A percentile compares a stretch with the other conserved stretches of the same genome.
Conservation (phyloP, 37 sponge, comb jelly and placozoan species). For the Haliclona indistincta region DNA sequence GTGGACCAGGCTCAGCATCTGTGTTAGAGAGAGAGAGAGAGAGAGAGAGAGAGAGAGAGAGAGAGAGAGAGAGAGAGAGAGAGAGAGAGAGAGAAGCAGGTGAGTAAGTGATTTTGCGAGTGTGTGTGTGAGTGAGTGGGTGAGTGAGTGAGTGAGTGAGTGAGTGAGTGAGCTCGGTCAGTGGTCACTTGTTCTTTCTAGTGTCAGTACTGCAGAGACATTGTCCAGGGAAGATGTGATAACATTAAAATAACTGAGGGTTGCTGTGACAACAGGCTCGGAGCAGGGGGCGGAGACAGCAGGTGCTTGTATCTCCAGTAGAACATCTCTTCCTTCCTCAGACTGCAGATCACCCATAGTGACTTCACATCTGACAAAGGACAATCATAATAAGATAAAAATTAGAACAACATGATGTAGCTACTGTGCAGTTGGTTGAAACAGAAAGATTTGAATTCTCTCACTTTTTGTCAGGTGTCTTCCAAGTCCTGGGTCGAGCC, state of each 20-base stretch:
- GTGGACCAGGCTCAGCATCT: too few relatives aligned
- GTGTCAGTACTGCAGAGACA: constrained; percentile 22
- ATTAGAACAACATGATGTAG: constrained; percentile 38
- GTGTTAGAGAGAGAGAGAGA: too few relatives aligned
- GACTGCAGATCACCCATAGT: constrained; percentile 89
- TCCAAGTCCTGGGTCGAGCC: constrained; percentile 58
- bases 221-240: constrained; percentile 73
- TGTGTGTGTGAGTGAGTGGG: too few relatives aligned
- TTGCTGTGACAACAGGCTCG: constrained; percentile 28
- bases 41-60: too few relatives aligned
- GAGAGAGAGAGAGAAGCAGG: too few relatives aligned
- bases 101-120: too few relatives aligned
- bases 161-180: too few relatives aligned
- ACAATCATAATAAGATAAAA: neutral
- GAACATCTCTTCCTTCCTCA: constrained; percentile 87
- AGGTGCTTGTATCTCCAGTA: constrained; percentile 72
- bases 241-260: constrained; percentile 86
- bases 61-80: too few relatives aligned
- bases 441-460: constrained; percentile 42
- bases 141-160: too few relatives aligned
- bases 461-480: constrained; percentile 51
- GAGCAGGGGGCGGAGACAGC: constrained; percentile 16
- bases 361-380: constrained; percentile 51
- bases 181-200: constrained; percentile 42
- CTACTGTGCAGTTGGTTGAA: constrained; percentile 42